Evolutionary conservation across 1,140 invertebrate genomes (phyloP), one percentile per base, ranked within the genome.

Genomic region (Sarcophaga peregrina): DNA sequence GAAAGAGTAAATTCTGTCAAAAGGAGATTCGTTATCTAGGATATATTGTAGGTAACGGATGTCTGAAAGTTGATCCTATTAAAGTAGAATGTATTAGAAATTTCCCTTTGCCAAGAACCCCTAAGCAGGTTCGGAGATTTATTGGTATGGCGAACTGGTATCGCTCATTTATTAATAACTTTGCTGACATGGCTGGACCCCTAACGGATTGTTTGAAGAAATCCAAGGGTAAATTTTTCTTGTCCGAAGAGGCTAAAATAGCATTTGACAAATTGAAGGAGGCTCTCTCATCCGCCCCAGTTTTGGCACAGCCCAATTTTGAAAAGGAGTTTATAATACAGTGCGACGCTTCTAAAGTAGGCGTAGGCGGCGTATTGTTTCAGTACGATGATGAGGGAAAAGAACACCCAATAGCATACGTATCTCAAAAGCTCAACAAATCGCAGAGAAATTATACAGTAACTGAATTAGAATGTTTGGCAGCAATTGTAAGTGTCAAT

Each of bases 381-480:
- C 86, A 85, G 7, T 89, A 90, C 72, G 80, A 83, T 15, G 81
- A 91, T 8, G 86, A 90, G 52, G 82, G 58, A 25, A 48, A 48
- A 7, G 84, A 85, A 82, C 20, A 80, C 15, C 84, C 83, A 8
- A 82, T 85, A 46, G 84, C 83, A 11, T 85, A 72, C 62, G 20
- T 83, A n/a, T 83, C 82, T n/a, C 81, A 80, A 15, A 85, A 82
- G 62, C 50, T 85, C 9, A 85, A 83, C 52, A 47, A 37, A 73
- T 62, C 83, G 7, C 82, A 83, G 85, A 10, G 80, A 13, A 85
- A 85, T 13, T 86, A 85, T 78, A 76, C 45, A 0, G 86, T 86
- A 7, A 91, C 90, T 8, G 90, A 92, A 85, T 82, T 85, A 80
- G 91, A 92, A 86, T 88, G 87, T 80, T 84, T 92, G n/a, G 91